Conservation (phyloP, 2,888 invertebrate species). For the Drosophila mayaguana region DNA sequence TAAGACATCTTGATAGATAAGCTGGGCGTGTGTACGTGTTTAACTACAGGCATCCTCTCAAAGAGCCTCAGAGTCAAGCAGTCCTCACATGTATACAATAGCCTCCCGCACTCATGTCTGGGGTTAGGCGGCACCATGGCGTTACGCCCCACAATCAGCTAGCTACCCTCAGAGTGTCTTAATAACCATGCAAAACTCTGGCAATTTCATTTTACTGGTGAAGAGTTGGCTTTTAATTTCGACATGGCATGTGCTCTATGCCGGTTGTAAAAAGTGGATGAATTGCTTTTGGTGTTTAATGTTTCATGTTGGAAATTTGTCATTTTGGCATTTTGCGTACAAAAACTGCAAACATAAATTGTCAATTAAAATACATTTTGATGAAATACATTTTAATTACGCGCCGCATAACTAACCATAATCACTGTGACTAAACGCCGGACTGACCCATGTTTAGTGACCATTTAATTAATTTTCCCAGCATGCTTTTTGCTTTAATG, state of each 20-base stretch:
- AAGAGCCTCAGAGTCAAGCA: constrained; percentile 47
- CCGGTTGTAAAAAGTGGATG: constrained; percentile 54
- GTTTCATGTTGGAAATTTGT: constrained; percentile 25
- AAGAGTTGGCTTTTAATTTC: constrained; percentile 63
- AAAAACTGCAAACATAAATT: constrained; percentile 34
- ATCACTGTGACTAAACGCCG: constrained; percentile 45
- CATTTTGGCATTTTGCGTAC: constrained; percentile 12
- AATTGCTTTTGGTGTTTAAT: constrained; percentile 22
- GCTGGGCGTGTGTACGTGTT: constrained; percentile 70
- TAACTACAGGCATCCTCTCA: constrained; percentile 59
- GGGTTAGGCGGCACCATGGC: constrained; percentile 23
- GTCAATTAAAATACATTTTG: constrained; percentile 54
- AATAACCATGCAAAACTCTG: constrained; percentile 52
- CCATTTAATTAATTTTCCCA: constrained; percentile 67
- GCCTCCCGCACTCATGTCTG: constrained; percentile 16
- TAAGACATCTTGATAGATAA: constrained; percentile 65
- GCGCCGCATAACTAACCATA: constrained; percentile 60
- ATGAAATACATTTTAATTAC: constrained; percentile 50
- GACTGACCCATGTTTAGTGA: constrained; percentile 56
- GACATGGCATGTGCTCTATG: constrained; percentile 48
- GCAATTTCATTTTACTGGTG: constrained; percentile 43
- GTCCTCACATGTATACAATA: constrained; percentile 54
- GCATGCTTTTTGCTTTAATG: constrained; percentile 56
- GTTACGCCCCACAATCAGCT: constrained; percentile 29
- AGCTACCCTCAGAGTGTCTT: constrained; percentile 34